Percentiles rank a stretch among this genome's conserved stretches.
Evolutionary conservation across 2,797 vertebrate genomes (phyloP).

Genomic region (Echeneis naucrates): DNA sequence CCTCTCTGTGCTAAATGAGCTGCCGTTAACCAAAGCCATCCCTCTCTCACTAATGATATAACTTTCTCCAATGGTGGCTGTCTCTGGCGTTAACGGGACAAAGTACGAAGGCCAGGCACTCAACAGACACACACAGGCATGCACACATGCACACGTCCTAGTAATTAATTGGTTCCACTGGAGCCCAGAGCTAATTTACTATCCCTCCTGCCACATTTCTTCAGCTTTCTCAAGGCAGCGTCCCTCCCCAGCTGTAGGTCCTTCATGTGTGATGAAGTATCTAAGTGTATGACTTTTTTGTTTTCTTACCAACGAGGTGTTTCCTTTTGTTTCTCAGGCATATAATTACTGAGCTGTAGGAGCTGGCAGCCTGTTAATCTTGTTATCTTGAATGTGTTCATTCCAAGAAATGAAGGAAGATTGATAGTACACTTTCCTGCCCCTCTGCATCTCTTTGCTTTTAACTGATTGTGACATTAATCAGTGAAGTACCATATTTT

Average conservation of each 20-base stretch:
- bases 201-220: slow-evolving; percentile 74
- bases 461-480: slow-evolving; percentile 43
- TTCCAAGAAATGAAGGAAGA: slow-evolving; percentile 64
- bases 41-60: slow-evolving; percentile 58
- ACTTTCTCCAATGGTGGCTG: slow-evolving; percentile 58
- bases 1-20: slow-evolving; percentile 45
- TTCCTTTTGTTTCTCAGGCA: slow-evolving; percentile 67
- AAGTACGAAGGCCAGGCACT: slow-evolving; percentile 67
- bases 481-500: slow-evolving; percentile 22
- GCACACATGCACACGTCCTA: slow-evolving; percentile 32
- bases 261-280: slow-evolving; percentile 47
- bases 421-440: slow-evolving; percentile 44
- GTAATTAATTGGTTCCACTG: slow-evolving; percentile 86
- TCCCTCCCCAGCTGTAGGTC: slow-evolving; percentile 58
- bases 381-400: slow-evolving; percentile 69
- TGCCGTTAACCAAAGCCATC: slow-evolving; percentile 51
- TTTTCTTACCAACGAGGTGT: slow-evolving; percentile 40
- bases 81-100: slow-evolving; percentile 71
- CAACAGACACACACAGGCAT: slow-evolving; percentile 48
- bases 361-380: slow-evolving; percentile 69
- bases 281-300: slow-evolving; percentile 25
- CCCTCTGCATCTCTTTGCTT: slow-evolving; percentile 22
- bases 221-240: slow-evolving; percentile 63
- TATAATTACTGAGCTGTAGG: slow-evolving; percentile 76
- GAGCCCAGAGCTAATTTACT: slow-evolving; percentile 81